These are phyloP conservation scores for Halcyon badia DNA, from an alignment of 2,797 vertebrate genomes.

Conservation along the genomic window DNA sequence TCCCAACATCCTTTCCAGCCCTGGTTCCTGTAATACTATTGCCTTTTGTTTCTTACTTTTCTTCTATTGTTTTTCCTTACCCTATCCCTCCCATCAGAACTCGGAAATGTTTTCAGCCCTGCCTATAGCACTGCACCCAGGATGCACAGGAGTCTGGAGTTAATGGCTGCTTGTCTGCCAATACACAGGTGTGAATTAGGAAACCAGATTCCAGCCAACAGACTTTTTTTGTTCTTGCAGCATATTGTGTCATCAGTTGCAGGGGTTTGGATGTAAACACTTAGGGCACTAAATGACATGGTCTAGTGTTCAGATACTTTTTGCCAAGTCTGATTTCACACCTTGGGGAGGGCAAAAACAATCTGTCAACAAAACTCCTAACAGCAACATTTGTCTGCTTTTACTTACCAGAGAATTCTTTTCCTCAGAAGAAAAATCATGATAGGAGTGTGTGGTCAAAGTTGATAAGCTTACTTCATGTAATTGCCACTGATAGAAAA, in stretches of 20 bases:
- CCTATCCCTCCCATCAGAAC: neutral
- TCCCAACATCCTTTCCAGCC: neutral
- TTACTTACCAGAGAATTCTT: neutral
- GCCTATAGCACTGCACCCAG: neutral
- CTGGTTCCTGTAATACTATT: neutral
- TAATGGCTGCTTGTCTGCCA: conserved; percentile 27
- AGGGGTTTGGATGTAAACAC: neutral
- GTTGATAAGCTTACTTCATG: neutral
- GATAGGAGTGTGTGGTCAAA: neutral
- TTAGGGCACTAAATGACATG: neutral
- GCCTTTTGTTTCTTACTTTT: neutral
- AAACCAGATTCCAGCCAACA: conserved; percentile 17
- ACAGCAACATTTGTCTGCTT: neutral
- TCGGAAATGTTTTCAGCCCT: neutral
- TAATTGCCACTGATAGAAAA: neutral
- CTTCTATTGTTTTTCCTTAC: neutral
- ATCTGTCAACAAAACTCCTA: neutral
- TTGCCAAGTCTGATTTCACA: conserved; percentile 47
- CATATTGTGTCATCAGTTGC: neutral
- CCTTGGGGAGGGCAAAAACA: neutral
- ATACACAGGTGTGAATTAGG: neutral
- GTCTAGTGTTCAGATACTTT: neutral
- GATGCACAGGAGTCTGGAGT: neutral
- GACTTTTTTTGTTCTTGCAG: conserved; percentile 17
- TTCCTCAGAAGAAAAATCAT: neutral